A percentile compares a stretch with the other conserved stretches of the same genome.
These are phyloP conservation scores for Drosophila hydei DNA, from an alignment of 1,140 invertebrate genomes.

Conservation along the genomic window DNA sequence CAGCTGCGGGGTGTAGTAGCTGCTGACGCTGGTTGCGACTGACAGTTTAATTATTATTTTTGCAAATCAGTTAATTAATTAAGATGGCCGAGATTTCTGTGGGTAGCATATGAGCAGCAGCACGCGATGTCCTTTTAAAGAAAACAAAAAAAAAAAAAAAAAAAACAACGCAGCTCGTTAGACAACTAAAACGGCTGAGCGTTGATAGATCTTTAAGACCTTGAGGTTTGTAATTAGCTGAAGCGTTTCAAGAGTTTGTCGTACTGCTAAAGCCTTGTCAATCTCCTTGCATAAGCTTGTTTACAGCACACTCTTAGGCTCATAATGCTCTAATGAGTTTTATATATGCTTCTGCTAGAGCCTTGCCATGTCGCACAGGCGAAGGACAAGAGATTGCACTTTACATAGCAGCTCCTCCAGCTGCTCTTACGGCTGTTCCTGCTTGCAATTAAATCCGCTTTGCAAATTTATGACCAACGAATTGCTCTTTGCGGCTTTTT, in stretches of 20 bases:
- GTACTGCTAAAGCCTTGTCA: conserved; percentile 7
- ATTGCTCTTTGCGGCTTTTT: conserved; percentile 60
- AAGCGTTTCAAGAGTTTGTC: background rate
- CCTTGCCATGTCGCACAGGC: conserved; percentile 3
- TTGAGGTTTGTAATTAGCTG: background rate
- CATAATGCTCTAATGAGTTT: conserved; percentile 50
- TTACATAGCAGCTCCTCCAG: conserved; percentile 10
- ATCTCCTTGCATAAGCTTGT: conserved; percentile 15
- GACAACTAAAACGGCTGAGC: background rate
- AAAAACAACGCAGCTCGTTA: background rate
- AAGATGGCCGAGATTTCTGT: conserved; percentile 46
- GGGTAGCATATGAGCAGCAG: conserved; percentile 1
- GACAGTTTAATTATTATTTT: conserved; percentile 79
- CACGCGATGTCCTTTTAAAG: conserved; percentile 15
- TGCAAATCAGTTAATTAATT: conserved; percentile 74
- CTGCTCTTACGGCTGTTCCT: conserved; percentile 8
- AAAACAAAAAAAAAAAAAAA: background rate
- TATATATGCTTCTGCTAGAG: conserved; percentile 32
- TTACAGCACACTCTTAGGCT: conserved; percentile 29
- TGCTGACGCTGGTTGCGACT: conserved; percentile 48
- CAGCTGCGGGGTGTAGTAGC: conserved; percentile 29
- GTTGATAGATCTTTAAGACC: background rate
- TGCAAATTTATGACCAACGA: conserved; percentile 65
- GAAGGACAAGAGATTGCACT: conserved; percentile 53
- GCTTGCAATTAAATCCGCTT: conserved; percentile 59